Evolutionary conservation across 2,888 invertebrate species (phyloP).

Genomic region (Acronicta psi): DNA sequence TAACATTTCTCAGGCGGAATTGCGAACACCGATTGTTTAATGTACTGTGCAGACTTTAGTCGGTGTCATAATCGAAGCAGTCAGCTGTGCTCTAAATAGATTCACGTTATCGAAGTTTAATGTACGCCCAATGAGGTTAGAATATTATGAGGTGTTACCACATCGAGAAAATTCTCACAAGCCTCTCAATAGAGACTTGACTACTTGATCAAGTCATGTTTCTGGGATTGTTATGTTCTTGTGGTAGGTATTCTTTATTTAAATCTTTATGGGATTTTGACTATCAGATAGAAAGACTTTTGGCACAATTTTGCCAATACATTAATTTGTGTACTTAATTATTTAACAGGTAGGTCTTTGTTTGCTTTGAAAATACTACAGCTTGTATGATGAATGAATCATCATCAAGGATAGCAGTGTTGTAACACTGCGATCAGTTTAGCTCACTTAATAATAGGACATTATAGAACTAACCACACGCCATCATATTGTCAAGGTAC

Average conservation of each 20-base stretch:
- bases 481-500: background rate
- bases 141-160: constrained; percentile 25
- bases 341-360: background rate
- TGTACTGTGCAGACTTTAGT: constrained; percentile 77
- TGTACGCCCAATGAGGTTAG: constrained; percentile 52
- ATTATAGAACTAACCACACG: constrained; percentile 13
- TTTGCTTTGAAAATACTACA: background rate
- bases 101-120: constrained; percentile 67
- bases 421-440: no score
- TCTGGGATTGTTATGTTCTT: no score
- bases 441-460: constrained; percentile 8
- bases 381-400: background rate
- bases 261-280: no score
- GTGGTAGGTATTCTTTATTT: no score
- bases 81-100: constrained; percentile 72
- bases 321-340: background rate
- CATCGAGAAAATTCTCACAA: background rate
- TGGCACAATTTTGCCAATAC: no score
- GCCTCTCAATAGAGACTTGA: background rate
- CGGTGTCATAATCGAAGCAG: constrained; percentile 77
- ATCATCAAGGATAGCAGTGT: no score
- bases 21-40: constrained; percentile 73
- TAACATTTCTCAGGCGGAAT: constrained; percentile 56
- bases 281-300: no score
- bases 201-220: no score